phyloP scores from a whole-genome alignment of 2,888 invertebrate genomes.

The Aphodius sticticus region DNA sequence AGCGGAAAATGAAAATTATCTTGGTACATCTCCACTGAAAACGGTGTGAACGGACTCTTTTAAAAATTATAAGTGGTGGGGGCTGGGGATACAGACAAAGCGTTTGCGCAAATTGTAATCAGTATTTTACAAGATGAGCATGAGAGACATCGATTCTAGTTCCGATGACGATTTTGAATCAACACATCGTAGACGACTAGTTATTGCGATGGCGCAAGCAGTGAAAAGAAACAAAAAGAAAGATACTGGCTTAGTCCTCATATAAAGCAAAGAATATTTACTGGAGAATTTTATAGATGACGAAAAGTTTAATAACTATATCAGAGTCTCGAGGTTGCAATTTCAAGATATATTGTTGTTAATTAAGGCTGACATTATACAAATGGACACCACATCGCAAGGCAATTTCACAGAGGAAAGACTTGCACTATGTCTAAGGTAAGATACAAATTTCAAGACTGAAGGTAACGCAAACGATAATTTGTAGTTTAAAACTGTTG shows the following conservation, averaged over 20 bases:
- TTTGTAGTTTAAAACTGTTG: background rate
- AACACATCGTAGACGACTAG: background rate
- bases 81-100: too few species aligned
- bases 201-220: background rate
- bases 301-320: background rate
- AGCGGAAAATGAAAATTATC: too few species aligned
- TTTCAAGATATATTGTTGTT: background rate
- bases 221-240: background rate
- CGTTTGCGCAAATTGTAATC: background rate
- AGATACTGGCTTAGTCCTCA: background rate
- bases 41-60: too few species aligned
- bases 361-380: background rate
- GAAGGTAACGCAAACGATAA: background rate
- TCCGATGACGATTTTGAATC: background rate
- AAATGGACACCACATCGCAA: slow-evolving; percentile 21
- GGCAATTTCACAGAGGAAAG: slow-evolving; percentile 27
- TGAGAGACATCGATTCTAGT: background rate
- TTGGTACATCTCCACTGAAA: background rate
- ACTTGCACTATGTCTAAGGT: slow-evolving; percentile 27
- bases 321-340: background rate
- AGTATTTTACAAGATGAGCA: background rate
- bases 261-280: background rate
- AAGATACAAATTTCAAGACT: background rate
- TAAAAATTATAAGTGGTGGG: too few species aligned
- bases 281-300: background rate